Conservation (phyloP, 1,140 invertebrate species). For the Tetranychus urticae region DNA sequence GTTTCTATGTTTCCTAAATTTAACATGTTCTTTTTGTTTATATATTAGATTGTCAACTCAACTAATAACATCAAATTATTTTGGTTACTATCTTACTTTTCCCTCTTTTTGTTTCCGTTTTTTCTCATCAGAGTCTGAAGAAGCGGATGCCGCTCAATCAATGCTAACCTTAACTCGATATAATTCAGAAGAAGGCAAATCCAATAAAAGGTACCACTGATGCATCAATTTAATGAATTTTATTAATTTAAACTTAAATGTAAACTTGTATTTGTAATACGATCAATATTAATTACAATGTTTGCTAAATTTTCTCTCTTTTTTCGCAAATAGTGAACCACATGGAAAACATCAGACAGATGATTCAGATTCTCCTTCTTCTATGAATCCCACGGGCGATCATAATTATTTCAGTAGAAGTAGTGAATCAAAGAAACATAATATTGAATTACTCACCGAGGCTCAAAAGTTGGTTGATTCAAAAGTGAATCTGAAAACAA, state of each 20-base stretch:
- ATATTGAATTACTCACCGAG: too few relatives aligned
- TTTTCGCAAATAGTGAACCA: neutral
- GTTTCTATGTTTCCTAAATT: neutral
- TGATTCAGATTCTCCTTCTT: neutral
- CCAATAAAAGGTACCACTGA: neutral
- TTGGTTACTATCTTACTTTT: neutral
- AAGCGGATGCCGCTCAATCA: conserved; percentile 5
- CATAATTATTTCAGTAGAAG: conserved; percentile 1
- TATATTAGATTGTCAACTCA: too few relatives aligned
- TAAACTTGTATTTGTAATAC: too few relatives aligned
- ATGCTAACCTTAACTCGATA: conserved; percentile 4
- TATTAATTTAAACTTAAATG: too few relatives aligned
- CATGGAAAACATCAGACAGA: neutral
- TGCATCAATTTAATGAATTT: neutral
- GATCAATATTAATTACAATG: too few relatives aligned
- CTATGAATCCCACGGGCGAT: neutral
- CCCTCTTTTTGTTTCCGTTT: neutral
- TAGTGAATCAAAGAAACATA: neutral
- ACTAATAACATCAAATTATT: too few relatives aligned
- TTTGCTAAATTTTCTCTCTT: neutral
- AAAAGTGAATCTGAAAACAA: too few relatives aligned
- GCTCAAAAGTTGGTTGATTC: too few relatives aligned
- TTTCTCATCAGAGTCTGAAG: neutral
- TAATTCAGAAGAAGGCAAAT: neutral
- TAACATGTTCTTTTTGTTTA: neutral